Evolutionary conservation across 2,797 vertebrate species (phyloP).

Genomic region (Todus mexicanus): DNA sequence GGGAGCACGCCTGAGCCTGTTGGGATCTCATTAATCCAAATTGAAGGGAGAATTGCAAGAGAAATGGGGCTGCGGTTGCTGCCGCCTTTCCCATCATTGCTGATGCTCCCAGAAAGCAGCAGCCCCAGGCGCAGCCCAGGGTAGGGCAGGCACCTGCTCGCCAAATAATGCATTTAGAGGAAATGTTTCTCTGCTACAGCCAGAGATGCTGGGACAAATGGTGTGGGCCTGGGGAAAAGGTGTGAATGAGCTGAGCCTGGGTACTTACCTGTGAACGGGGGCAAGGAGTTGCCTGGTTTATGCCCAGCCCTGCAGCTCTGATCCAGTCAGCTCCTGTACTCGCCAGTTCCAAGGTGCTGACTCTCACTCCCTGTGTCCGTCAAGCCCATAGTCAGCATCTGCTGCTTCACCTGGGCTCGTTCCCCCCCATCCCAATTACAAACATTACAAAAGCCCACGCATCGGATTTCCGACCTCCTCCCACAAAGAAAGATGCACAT

Average conservation of each 20-base stretch:
- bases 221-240: accelerated
- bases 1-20: background rate
- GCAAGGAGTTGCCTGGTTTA: background rate
- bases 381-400: background rate
- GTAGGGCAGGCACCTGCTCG: background rate
- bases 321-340: background rate
- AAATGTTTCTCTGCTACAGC: background rate
- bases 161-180: accelerated
- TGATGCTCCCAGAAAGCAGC: background rate
- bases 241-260: background rate
- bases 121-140: background rate
- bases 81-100: background rate
- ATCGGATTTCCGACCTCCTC: background rate
- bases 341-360: background rate
- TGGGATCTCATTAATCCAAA: constrained; percentile 1
- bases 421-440: background rate
- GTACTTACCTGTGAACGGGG: accelerated
- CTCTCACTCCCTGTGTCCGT: background rate
- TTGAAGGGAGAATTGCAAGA: background rate
- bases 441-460: background rate
- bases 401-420: background rate
- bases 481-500: constrained; percentile 17
- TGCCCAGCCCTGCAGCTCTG: background rate
- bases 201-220: background rate
- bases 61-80: background rate